Conservation (phyloP, 1,140 invertebrate species). For the Plectus sambesii region DNA sequence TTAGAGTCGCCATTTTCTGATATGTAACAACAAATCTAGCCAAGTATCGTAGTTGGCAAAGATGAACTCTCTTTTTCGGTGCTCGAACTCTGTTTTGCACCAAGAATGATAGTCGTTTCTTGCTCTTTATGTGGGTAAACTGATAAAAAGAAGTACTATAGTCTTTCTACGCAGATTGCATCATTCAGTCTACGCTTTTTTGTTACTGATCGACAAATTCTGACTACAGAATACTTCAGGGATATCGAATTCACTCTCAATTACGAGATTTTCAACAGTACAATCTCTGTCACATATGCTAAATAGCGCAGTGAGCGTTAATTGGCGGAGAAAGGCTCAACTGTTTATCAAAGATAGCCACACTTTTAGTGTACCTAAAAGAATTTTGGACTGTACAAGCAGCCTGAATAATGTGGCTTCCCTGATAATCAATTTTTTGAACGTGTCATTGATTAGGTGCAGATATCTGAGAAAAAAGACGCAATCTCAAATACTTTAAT, state of each 20-base stretch:
- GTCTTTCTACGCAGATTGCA: background rate
- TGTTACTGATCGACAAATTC: too few relatives aligned
- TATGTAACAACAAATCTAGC: conserved; percentile 9
- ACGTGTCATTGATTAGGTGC: conserved; percentile 1
- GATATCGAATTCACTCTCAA: too few relatives aligned
- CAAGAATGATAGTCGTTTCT: too few relatives aligned
- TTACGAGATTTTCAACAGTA: too few relatives aligned
- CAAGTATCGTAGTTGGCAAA: conserved; percentile 7
- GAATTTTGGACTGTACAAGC: background rate
- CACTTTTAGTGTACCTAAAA: too few relatives aligned
- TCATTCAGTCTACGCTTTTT: background rate
- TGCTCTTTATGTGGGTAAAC: too few relatives aligned
- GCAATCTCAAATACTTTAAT: background rate
- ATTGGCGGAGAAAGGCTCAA: too few relatives aligned
- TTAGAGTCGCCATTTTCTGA: background rate
- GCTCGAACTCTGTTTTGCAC: background rate
- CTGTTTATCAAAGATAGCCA: too few relatives aligned
- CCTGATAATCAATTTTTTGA: background rate
- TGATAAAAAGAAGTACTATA: background rate
- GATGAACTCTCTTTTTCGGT: conserved; percentile 5
- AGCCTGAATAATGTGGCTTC: background rate
- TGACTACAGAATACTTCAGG: too few relatives aligned
- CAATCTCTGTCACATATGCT: too few relatives aligned
- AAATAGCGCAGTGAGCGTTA: too few relatives aligned
- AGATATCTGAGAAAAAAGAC: background rate